Conservation (phyloP, 2,888 invertebrate genomes). For the Hartigia nigra region DNA sequence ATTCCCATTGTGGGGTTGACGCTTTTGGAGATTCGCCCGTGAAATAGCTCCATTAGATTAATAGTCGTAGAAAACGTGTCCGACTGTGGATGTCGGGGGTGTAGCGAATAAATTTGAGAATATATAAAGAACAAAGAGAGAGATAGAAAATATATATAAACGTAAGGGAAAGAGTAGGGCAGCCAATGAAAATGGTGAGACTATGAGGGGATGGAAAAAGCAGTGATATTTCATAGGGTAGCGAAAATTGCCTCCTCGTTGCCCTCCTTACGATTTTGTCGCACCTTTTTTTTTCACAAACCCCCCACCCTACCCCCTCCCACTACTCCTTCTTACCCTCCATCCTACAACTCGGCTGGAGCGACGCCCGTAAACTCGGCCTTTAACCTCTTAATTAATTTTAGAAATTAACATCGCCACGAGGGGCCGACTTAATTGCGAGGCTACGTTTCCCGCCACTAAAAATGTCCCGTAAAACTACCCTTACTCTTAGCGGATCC, state of each 20-base stretch:
- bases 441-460: conserved; percentile 42
- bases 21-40: conserved; percentile 10
- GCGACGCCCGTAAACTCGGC: conserved; percentile 29
- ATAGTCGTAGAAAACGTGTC: conserved; percentile 5
- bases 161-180: not conserved
- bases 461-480: conserved; percentile 45
- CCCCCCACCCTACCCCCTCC: not conserved
- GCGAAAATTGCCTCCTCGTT: conserved; percentile 24
- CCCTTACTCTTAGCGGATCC: conserved; percentile 11
- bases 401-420: conserved; percentile 51
- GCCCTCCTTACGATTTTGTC: conserved; percentile 18
- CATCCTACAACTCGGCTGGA: conserved; percentile 6
- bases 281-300: not conserved
- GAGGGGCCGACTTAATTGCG: conserved; percentile 48
- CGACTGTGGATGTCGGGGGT: not conserved
- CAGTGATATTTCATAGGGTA: conserved; percentile 26
- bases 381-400: conserved; percentile 56
- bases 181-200: not conserved
- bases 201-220: not conserved
- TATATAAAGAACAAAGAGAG: no score
- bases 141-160: not conserved
- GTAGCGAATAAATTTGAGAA: not conserved
- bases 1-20: conserved; percentile 40
- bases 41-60: not conserved
- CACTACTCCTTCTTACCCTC: not conserved